Evolutionary conservation across 2,797 vertebrate species (phyloP), one percentile per base, ranked within the genome.

Genomic region (Thripadectes ignobilis): DNA sequence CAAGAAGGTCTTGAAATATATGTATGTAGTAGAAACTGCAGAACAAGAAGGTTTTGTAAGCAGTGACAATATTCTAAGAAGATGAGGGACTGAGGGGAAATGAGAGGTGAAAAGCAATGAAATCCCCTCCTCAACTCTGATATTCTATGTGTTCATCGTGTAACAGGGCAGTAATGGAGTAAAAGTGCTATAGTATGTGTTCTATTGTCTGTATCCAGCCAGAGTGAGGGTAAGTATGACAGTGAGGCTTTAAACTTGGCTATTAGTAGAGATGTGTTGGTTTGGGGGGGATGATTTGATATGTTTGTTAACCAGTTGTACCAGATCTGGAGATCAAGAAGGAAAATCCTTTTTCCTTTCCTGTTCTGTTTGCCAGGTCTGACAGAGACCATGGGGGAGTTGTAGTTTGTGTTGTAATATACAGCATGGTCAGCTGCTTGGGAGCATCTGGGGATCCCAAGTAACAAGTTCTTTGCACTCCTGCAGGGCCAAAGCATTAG

Each of bases 401-500:
- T 75, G 27, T 65, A 46, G 23, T 65, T 65, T 46, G 9, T 68
- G 7, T 38, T 75, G 69, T 36, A 46, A 29, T 17, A 13, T 22
- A 12, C 21, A 65, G 7, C 23, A 23, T 8, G 18, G 8, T 63
- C 17, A 57, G 21, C 19, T 93, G 10, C 46, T 38, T 49, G 63
- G 59, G 18, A 66, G 29, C 13, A 20, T 34, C 13, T 30, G 30
- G 10, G 23, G 2, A 43, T 75, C 14, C 20, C 13, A 51, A 7
- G 14, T 29, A 55, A 39, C 6, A 32, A 27, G 8, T 48, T 83
- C 29, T 58, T 49, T 61, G 41, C 30, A 2, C 1, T 76, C 27
- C 3, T 0, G 0, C 0, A 2, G 7, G 19, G 3, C 20, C 52
- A 66, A 77, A 45, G 5, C 12, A 8, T 14, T 58, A 46, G 14